A percentile compares a stretch with the other conserved stretches of the same genome.
Conservation (phyloP, 2,888 invertebrate species). For the Aleiodes alternator region DNA sequence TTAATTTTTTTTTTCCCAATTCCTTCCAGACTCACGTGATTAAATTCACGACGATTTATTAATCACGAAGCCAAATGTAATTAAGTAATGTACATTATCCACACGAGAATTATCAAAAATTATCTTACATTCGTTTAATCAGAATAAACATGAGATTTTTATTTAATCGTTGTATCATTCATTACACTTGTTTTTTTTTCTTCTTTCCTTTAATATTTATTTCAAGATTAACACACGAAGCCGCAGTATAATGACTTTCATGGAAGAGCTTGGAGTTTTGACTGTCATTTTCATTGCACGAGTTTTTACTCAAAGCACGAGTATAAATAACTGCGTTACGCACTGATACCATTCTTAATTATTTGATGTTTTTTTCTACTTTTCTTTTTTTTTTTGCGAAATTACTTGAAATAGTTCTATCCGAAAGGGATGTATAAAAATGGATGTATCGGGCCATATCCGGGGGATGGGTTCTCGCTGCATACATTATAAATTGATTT, state of each 20-base stretch:
- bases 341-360: slow-evolving; percentile 13
- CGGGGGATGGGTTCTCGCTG: too few relatives aligned
- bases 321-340: slow-evolving; percentile 14
- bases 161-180: background rate
- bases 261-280: slow-evolving; percentile 2
- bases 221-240: background rate
- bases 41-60: too few relatives aligned
- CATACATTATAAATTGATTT: too few relatives aligned
- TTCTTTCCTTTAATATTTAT: slow-evolving; percentile 9
- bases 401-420: background rate
- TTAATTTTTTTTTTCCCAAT: background rate
- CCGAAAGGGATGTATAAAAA: too few relatives aligned
- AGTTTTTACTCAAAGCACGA: slow-evolving; percentile 20
- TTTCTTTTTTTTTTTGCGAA: background rate
- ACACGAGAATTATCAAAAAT: too few relatives aligned
- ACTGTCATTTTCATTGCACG: slow-evolving; percentile 29
- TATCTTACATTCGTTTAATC: too few relatives aligned
- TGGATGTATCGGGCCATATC: too few relatives aligned
- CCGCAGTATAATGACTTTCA: slow-evolving; percentile 7
- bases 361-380: slow-evolving; percentile 2
- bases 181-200: background rate
- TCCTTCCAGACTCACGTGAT: background rate
- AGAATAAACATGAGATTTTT: too few relatives aligned
- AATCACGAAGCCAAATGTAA: too few relatives aligned
- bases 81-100: too few relatives aligned